Evolutionary conservation across 2,888 invertebrate species (phyloP).

Genomic region (Nebria brevicollis): DNA sequence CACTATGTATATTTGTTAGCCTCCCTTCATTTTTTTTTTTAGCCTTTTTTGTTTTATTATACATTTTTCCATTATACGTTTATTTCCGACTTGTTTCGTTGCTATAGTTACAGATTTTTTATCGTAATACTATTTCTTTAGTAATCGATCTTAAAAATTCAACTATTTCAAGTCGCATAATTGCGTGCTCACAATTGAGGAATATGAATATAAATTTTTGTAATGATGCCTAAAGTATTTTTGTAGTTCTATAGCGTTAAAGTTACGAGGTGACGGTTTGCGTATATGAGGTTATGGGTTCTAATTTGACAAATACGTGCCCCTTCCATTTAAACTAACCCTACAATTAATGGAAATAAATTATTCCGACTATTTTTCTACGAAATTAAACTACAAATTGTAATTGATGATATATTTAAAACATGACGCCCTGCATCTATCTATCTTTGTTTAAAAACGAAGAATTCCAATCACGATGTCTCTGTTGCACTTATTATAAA

Average conservation of each 20-base stretch:
- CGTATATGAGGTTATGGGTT: too few relatives aligned
- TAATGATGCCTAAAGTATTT: too few relatives aligned
- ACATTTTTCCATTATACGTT: constrained; percentile 33
- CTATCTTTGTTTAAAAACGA: constrained; percentile 38
- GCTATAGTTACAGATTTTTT: constrained; percentile 17
- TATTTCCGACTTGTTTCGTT: constrained; percentile 36
- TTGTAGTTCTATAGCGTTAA: too few relatives aligned
- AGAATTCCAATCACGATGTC: constrained; percentile 48
- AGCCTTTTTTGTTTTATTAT: constrained; percentile 37
- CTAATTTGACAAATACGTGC: background rate
- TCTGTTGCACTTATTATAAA: constrained; percentile 53
- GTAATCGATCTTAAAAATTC: background rate
- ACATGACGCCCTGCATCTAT: constrained; percentile 46
- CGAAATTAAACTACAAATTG: constrained; percentile 49
- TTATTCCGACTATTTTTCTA: constrained; percentile 45
- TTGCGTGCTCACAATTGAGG: too few relatives aligned
- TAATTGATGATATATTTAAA: constrained; percentile 55
- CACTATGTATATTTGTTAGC: constrained; percentile 49
- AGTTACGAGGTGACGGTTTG: too few relatives aligned
- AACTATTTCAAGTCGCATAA: too few relatives aligned
- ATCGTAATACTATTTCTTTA: background rate
- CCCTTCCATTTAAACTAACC: background rate
- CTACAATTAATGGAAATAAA: constrained; percentile 45
- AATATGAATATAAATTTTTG: too few relatives aligned
- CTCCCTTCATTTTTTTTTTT: constrained; percentile 36